Percentiles rank a stretch among this genome's conserved stretches.
Conservation (phyloP, 23 tunicate species). For the Aplidium turbinatum region DNA sequence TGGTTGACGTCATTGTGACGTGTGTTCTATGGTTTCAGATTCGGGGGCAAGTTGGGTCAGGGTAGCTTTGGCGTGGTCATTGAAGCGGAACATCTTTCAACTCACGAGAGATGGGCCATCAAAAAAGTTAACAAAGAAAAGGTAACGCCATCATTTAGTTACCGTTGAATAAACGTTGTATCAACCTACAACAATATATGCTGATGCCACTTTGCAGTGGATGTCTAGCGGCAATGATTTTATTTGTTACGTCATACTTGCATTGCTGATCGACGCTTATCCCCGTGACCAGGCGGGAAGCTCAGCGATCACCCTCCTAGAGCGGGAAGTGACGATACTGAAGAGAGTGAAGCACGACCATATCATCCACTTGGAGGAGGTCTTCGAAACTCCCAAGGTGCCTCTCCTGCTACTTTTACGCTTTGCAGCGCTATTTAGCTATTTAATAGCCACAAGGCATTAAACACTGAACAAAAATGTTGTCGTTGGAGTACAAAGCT, state of each 20-base stretch:
- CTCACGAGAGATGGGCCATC: constrained; percentile 79
- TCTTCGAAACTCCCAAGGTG: constrained; percentile 85
- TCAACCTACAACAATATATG: too few species aligned
- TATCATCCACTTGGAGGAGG: constrained; percentile 88
- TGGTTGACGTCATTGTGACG: not conserved
- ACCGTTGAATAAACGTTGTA: too few species aligned
- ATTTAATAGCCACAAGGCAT: not conserved
- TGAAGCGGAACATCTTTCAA: constrained; percentile 50
- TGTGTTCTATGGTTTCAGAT: constrained; percentile 39
- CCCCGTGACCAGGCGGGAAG: constrained; percentile 98
- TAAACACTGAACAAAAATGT: too few species aligned
- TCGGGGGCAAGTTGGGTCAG: constrained; percentile 74
- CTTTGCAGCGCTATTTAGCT: not conserved
- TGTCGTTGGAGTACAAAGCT: constrained; percentile 87
- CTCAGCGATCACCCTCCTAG: constrained; percentile 70
- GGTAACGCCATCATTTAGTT: constrained; percentile 33
- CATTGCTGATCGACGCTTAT: not conserved
- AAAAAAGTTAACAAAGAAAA: constrained; percentile 90
- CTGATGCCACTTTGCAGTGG: too few species aligned
- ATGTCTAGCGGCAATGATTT: too few species aligned
- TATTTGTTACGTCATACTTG: not conserved
- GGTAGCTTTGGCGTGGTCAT: constrained; percentile 95
- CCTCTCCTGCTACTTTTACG: not conserved
- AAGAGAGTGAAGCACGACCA: constrained; percentile 78
- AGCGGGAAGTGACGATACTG: constrained; percentile 80